phyloP scores from a whole-genome alignment of 1,140 invertebrate genomes.

The Ooceraea biroi region DNA sequence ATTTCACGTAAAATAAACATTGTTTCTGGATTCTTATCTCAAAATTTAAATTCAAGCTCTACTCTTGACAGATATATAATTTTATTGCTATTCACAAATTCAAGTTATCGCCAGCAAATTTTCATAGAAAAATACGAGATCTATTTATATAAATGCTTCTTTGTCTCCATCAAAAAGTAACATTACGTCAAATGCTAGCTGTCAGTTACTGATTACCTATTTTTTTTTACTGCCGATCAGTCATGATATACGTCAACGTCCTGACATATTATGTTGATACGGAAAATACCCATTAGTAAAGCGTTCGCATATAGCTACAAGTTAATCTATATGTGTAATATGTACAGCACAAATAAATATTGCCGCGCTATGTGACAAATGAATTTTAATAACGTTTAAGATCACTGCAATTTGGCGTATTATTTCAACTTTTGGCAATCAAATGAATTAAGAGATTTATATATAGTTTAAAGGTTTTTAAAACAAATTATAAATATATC shows the following conservation, averaged over 20 bases:
- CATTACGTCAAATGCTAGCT: background rate
- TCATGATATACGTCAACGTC: slow-evolving; percentile 1
- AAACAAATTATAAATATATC: no score
- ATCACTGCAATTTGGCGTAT: no score
- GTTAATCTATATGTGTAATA: background rate
- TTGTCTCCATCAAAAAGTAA: slow-evolving; percentile 7
- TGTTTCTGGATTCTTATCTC: background rate
- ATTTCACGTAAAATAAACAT: no score
- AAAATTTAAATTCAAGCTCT: background rate
- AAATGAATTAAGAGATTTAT: no score
- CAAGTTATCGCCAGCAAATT: background rate
- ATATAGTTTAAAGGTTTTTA: no score
- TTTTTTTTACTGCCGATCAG: slow-evolving; percentile 1
- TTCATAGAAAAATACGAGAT: background rate
- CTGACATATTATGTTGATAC: background rate
- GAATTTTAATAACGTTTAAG: no score
- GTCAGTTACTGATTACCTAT: background rate
- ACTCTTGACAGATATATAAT: background rate
- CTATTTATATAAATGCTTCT: background rate
- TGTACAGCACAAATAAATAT: no score
- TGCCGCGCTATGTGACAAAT: no score
- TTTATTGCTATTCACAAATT: background rate
- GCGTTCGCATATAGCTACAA: background rate
- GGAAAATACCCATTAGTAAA: background rate
- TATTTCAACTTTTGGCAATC: no score